Conservation (phyloP, 2,888 invertebrate genomes). For the Stratiomys singularior region DNA sequence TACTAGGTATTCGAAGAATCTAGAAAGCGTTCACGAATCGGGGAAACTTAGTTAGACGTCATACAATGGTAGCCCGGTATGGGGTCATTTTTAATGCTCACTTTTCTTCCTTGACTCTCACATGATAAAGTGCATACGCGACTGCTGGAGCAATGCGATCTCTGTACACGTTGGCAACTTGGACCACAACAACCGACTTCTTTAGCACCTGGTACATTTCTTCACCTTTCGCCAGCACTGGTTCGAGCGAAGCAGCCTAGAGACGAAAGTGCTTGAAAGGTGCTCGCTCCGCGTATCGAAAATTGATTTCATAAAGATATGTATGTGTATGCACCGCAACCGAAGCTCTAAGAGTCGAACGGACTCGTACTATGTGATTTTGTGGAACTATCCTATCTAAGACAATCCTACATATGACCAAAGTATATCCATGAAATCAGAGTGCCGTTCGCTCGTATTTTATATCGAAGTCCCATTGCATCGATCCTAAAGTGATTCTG, state of each 20-base stretch:
- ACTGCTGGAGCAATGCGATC: slow-evolving; percentile 9
- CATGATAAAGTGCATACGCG: slow-evolving; percentile 4
- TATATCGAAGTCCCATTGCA: slow-evolving; percentile 3
- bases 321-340: background rate
- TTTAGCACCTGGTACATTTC: slow-evolving; percentile 44
- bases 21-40: slow-evolving; percentile 42
- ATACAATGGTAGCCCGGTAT: slow-evolving; percentile 51
- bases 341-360: background rate
- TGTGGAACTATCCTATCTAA: slow-evolving; percentile 4
- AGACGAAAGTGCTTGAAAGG: slow-evolving; percentile 3
- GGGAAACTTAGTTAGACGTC: slow-evolving; percentile 48
- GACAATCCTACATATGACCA: background rate
- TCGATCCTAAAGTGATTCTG: background rate
- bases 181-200: background rate
- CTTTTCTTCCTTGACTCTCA: slow-evolving; percentile 20
- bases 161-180: background rate
- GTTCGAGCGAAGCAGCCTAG: background rate
- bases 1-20: slow-evolving; percentile 1
- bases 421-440: background rate
- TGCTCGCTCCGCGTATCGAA: slow-evolving; percentile 9
- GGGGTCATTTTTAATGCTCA: slow-evolving; percentile 50
- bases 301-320: slow-evolving; percentile 34
- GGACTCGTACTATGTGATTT: slow-evolving; percentile 10
- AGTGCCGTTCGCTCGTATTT: background rate
- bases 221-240: slow-evolving; percentile 26